These are phyloP conservation scores for Micropoecilia bifurca DNA, from an alignment of 2,797 vertebrate species.

Conservation along the genomic window DNA sequence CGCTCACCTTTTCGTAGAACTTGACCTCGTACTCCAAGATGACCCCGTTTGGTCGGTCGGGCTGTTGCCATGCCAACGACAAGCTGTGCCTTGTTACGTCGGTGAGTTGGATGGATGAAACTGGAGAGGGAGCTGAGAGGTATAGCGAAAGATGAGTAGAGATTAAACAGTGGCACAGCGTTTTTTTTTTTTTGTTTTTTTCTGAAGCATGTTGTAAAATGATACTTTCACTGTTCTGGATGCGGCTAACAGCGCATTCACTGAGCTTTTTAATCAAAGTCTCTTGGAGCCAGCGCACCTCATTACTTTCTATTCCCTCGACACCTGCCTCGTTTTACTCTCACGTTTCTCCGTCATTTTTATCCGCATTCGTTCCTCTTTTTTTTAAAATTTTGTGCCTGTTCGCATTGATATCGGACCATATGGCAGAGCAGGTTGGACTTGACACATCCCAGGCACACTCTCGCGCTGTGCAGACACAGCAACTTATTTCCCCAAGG, in stretches of 20 bases:
- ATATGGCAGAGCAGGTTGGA: slow-evolving; percentile 71
- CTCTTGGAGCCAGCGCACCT: slow-evolving; percentile 49
- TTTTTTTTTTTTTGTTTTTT: no score
- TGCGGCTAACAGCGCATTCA: neutral
- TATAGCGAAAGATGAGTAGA: slow-evolving; percentile 15
- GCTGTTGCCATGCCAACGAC: slow-evolving; percentile 94
- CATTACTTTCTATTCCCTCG: slow-evolving; percentile 39
- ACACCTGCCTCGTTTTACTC: slow-evolving; percentile 32
- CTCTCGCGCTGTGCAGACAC: slow-evolving; percentile 56
- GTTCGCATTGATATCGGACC: slow-evolving; percentile 57
- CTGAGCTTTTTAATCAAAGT: slow-evolving; percentile 42
- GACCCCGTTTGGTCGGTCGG: slow-evolving; percentile 95
- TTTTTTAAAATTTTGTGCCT: slow-evolving; percentile 42
- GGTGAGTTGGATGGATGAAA: slow-evolving; percentile 91
- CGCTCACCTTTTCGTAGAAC: slow-evolving; percentile 97
- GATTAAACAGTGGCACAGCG: slow-evolving; percentile 15
- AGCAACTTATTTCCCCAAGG: slow-evolving; percentile 74
- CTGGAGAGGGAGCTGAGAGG: slow-evolving; percentile 90
- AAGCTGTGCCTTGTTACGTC: slow-evolving; percentile 95
- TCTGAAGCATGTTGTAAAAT: neutral
- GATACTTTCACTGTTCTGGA: slow-evolving; percentile 1
- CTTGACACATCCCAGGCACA: slow-evolving; percentile 66
- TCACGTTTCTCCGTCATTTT: slow-evolving; percentile 29
- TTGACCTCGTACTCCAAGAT: slow-evolving; percentile 99
- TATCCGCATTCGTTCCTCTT: slow-evolving; percentile 22